Percentiles rank a stretch among this genome's conserved stretches.
phyloP scores from a whole-genome alignment of 23 tunicate genomes.

The Ascidia mentula region DNA sequence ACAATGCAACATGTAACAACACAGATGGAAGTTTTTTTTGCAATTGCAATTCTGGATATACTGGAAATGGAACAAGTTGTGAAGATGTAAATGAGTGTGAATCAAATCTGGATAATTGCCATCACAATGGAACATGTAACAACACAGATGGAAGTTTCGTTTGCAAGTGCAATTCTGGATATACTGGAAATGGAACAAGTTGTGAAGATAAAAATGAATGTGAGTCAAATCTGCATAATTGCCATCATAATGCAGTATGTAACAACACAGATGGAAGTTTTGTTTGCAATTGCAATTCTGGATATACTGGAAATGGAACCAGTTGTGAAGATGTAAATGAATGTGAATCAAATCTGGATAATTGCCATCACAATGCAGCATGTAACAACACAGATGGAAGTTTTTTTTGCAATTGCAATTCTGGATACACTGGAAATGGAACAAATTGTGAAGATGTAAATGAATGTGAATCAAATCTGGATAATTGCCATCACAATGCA shows the following conservation, averaged over 20 bases:
- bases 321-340: background rate
- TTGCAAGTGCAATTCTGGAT: conserved; percentile 6
- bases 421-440: conserved; percentile 13
- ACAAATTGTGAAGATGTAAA: background rate
- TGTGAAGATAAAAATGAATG: conserved; percentile 5
- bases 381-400: conserved; percentile 10
- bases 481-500: conserved; percentile 11
- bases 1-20: conserved; percentile 27
- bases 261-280: conserved; percentile 9
- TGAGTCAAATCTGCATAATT: background rate
- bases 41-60: conserved; percentile 25
- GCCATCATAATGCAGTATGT: background rate
- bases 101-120: background rate
- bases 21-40: conserved; percentile 35
- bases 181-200: conserved; percentile 6
- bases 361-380: conserved; percentile 2
- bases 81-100: conserved; percentile 27
- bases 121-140: conserved; percentile 5
- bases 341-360: background rate
- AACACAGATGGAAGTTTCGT: conserved; percentile 3
- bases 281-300: conserved; percentile 2
- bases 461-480: background rate
- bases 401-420: background rate
- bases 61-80: conserved; percentile 35
- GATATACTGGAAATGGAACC: conserved; percentile 4